Evolutionary conservation across 2,113 vertebrate species (phyloP).

Genomic region (Psophia crepitans): DNA sequence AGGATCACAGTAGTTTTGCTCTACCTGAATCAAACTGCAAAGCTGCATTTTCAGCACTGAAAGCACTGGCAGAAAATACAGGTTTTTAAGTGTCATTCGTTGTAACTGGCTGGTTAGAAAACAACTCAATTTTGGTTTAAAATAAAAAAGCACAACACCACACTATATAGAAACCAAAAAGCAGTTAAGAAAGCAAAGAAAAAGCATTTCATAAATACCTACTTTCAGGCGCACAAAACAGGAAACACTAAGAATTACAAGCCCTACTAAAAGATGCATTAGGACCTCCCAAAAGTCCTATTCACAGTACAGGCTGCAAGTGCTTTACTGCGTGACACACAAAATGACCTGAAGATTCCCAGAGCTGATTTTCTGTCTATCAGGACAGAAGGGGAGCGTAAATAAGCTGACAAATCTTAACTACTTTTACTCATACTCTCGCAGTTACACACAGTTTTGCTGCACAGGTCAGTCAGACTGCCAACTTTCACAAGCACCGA

Average conservation of each 20-base stretch:
- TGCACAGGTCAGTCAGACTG: accelerated
- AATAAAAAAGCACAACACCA: too few relatives aligned
- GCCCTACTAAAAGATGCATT: not conserved
- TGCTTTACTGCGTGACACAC: not conserved
- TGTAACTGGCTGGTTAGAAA: not conserved
- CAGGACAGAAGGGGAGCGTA: not conserved
- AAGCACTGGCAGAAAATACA: not conserved
- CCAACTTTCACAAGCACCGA: not conserved
- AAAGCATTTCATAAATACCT: not conserved
- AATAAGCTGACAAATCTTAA: not conserved
- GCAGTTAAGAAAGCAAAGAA: not conserved
- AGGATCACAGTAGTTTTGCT: not conserved
- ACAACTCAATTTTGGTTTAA: not conserved
- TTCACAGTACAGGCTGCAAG: not conserved
- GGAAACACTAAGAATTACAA: not conserved
- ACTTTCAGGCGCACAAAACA: not conserved
- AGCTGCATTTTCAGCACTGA: not conserved
- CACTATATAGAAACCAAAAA: not conserved
- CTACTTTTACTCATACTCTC: not conserved
- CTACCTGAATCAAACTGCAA: not conserved
- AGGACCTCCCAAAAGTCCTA: not conserved
- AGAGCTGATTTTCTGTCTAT: not conserved
- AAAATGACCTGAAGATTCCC: not conserved
- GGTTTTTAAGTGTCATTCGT: not conserved
- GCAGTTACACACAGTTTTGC: not conserved